These are phyloP conservation scores for Muscidifurax raptorellus DNA, from an alignment of 1,140 invertebrate species.

Conservation along the genomic window DNA sequence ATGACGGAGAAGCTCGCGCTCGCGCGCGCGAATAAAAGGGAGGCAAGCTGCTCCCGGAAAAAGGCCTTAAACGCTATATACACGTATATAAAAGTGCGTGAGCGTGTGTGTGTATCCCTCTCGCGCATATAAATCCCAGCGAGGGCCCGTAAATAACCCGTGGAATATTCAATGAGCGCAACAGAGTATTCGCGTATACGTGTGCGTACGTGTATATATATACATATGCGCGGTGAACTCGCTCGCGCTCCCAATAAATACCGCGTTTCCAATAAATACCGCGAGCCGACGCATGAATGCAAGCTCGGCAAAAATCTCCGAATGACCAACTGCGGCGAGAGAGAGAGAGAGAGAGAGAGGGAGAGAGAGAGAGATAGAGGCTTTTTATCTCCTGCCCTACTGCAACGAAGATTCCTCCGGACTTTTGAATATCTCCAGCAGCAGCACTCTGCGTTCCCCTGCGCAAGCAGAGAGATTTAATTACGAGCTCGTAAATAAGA, in stretches of 20 bases:
- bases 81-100: too few species aligned
- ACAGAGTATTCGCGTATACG: too few species aligned
- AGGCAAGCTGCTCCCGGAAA: conserved; percentile 51
- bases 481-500: conserved; percentile 51
- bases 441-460: background rate
- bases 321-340: conserved; percentile 69
- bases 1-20: conserved; percentile 44
- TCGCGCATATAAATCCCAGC: conserved; percentile 67
- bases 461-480: conserved; percentile 31
- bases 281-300: conserved; percentile 72
- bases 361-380: conserved; percentile 38
- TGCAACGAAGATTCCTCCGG: conserved; percentile 47
- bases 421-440: conserved; percentile 44
- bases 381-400: conserved; percentile 60
- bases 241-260: conserved; percentile 52
- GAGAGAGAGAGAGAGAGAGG: conserved; percentile 5
- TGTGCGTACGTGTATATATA: conserved; percentile 60
- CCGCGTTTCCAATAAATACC: conserved; percentile 71
- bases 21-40: background rate
- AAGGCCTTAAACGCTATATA: conserved; percentile 49
- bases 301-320: conserved; percentile 67
- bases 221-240: conserved; percentile 57
- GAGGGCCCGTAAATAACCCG: conserved; percentile 68
- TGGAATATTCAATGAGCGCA: conserved; percentile 70
- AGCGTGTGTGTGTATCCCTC: background rate